Conservation (phyloP, 2,797 vertebrate species). For the Dendrocincla tyrannina region DNA sequence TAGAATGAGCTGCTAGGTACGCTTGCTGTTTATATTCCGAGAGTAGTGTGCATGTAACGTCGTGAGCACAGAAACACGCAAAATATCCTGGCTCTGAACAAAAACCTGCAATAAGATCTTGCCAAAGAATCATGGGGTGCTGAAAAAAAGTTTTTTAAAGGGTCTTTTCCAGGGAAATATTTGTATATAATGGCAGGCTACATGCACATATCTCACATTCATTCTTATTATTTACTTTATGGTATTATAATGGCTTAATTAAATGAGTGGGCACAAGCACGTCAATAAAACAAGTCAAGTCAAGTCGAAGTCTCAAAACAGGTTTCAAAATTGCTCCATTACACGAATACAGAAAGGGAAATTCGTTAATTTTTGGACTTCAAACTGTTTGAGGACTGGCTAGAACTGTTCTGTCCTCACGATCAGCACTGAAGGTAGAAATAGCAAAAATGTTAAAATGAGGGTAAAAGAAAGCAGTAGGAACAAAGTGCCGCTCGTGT, state of each 20-base stretch:
- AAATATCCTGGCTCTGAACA: constrained; percentile 58
- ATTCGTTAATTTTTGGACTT: constrained; percentile 41
- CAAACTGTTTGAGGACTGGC: neutral
- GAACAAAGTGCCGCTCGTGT: neutral
- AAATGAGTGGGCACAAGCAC: constrained; percentile 59
- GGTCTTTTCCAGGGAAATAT: neutral
- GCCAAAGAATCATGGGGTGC: neutral
- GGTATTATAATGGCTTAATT: constrained; percentile 66
- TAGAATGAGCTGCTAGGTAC: constrained; percentile 57
- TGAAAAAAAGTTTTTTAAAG: constrained; percentile 18
- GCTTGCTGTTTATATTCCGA: constrained; percentile 36
- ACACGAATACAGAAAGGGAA: constrained; percentile 26
- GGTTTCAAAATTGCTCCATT: constrained; percentile 55
- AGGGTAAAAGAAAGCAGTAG: neutral
- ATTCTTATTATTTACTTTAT: constrained; percentile 63
- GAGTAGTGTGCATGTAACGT: neutral
- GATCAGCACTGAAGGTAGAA: neutral
- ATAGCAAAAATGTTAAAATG: constrained; percentile 8
- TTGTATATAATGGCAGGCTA: constrained; percentile 18
- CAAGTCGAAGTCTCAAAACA: constrained; percentile 61
- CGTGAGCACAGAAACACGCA: neutral
- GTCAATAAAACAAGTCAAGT: constrained; percentile 67
- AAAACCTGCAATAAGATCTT: constrained; percentile 46
- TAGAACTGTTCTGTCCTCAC: neutral
- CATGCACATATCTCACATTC: constrained; percentile 42